phyloP scores from a whole-genome alignment of 2,113 vertebrate species.

The Syngnathus typhle region DNA sequence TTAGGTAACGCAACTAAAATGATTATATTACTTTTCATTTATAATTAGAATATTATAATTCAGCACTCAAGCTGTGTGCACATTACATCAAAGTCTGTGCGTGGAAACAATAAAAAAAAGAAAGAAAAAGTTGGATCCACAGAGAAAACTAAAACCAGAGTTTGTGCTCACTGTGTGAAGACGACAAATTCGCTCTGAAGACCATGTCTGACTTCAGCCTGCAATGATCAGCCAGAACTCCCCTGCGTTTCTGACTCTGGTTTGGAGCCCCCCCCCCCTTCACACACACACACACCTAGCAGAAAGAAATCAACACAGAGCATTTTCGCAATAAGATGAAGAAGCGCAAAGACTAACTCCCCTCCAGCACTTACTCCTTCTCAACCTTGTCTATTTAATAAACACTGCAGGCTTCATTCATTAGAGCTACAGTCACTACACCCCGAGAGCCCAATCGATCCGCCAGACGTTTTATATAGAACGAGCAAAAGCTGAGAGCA shows the following conservation, averaged over 20 bases:
- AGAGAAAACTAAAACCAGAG: not conserved
- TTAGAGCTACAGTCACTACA: constrained; percentile 54
- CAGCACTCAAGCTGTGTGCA: too few relatives aligned
- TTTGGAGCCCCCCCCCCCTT: not conserved
- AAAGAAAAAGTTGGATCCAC: not conserved
- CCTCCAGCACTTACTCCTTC: constrained; percentile 40
- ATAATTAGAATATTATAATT: too few relatives aligned
- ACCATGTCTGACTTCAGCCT: not conserved
- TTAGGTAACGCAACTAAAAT: too few relatives aligned
- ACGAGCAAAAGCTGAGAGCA: constrained; percentile 21
- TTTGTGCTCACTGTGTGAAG: not conserved
- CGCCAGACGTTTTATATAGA: constrained; percentile 45
- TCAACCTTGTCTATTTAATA: constrained; percentile 57
- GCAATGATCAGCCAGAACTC: not conserved
- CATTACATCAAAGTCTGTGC: too few relatives aligned
- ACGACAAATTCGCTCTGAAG: not conserved
- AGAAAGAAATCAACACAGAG: constrained; percentile 17
- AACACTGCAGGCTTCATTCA: constrained; percentile 61
- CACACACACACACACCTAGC: not conserved
- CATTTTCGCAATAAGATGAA: constrained; percentile 25
- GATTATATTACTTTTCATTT: too few relatives aligned
- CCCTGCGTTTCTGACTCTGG: not conserved
- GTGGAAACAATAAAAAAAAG: too few relatives aligned
- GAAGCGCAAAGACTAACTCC: constrained; percentile 41
- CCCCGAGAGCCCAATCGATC: constrained; percentile 55